Percentiles rank a stretch among this genome's conserved stretches.
These are phyloP conservation scores for Axis porcinus DNA, from an alignment of 2,113 vertebrate species.

Conservation along the genomic window DNA sequence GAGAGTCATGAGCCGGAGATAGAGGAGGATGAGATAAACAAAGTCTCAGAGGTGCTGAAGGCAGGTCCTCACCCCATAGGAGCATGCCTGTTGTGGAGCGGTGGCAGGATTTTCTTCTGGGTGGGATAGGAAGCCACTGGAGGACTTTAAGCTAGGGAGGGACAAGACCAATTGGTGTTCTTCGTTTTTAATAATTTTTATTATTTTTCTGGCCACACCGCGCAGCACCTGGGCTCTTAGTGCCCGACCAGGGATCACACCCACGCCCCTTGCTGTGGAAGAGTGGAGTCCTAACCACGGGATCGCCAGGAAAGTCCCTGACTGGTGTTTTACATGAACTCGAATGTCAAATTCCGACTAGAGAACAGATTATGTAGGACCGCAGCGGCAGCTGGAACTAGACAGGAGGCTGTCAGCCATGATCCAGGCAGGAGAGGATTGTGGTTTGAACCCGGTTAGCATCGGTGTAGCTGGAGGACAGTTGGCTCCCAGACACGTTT, in stretches of 20 bases:
- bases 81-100: rapidly evolving
- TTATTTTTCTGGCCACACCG: neutral
- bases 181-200: neutral
- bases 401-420: rapidly evolving
- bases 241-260: neutral
- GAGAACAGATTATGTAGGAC: neutral
- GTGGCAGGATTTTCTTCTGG: neutral
- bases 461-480: rapidly evolving
- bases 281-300: neutral
- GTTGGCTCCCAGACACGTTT: rapidly evolving
- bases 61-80: neutral
- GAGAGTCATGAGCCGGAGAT: neutral
- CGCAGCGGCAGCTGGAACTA: too few species aligned
- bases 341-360: neutral
- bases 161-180: neutral
- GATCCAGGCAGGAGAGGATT: neutral
- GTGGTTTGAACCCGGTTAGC: neutral
- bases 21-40: neutral
- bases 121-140: neutral
- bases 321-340: neutral
- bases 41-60: neutral
- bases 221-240: neutral
- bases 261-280: neutral
- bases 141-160: neutral
- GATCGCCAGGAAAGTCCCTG: neutral